A percentile compares a stretch with the other conserved stretches of the same genome.
phyloP scores from a whole-genome alignment of 2,888 invertebrate genomes.

The Griposia aprilina region DNA sequence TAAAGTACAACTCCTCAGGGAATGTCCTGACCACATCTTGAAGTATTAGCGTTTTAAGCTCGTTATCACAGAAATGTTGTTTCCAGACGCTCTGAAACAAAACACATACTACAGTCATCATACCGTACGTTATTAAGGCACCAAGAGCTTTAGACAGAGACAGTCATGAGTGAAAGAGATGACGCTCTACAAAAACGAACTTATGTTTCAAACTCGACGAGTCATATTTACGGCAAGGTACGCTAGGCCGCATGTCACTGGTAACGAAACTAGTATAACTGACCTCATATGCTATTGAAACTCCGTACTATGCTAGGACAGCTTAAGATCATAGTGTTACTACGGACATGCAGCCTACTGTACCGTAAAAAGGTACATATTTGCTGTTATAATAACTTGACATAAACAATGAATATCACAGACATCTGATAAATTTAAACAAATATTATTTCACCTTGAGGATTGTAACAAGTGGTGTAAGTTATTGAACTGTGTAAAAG shows the following conservation, averaged over 20 bases:
- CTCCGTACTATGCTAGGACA: not conserved
- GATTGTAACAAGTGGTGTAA: constrained; percentile 16
- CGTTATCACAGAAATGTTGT: constrained; percentile 95
- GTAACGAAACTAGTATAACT: not conserved
- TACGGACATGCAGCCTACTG: not conserved
- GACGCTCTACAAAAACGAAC: not conserved
- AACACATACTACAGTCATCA: constrained; percentile 2
- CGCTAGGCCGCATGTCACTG: not conserved
- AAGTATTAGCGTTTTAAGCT: constrained; percentile 93
- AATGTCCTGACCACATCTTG: constrained; percentile 96
- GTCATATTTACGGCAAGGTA: not conserved
- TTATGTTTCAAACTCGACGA: not conserved
- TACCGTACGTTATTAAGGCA: not conserved
- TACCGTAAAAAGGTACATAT: not conserved
- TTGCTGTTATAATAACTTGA: constrained; percentile 8
- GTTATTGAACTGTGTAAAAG: constrained; percentile 33
- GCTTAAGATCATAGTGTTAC: not conserved
- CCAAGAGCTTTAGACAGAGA: not conserved
- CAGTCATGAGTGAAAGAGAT: not conserved
- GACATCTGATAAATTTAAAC: constrained; percentile 32
- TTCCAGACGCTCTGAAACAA: constrained; percentile 95
- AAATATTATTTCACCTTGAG: constrained; percentile 44
- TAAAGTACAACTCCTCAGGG: constrained; percentile 95
- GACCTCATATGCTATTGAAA: not conserved
- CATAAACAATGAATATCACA: constrained; percentile 24